Percentiles rank a stretch among this genome's conserved stretches.
These are phyloP conservation scores for Drosophila maculinotata DNA, from an alignment of 2,888 invertebrate species.

Conservation along the genomic window DNA sequence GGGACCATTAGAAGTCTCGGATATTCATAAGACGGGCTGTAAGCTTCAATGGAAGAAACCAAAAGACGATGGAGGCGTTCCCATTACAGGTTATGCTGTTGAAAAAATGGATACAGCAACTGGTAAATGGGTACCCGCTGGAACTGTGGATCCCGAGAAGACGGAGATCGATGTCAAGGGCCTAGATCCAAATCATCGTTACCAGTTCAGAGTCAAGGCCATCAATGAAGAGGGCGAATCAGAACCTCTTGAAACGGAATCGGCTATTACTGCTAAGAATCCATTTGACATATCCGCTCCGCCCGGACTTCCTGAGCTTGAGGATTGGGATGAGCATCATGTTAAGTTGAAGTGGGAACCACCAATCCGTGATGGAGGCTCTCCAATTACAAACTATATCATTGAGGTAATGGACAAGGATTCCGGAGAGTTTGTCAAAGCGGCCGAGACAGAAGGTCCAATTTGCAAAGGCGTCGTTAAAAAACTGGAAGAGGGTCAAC, in stretches of 20 bases:
- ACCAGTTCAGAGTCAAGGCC: constrained; percentile 98
- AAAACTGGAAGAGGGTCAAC: constrained; percentile 96
- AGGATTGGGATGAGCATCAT: constrained; percentile 96
- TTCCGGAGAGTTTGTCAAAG: constrained; percentile 93
- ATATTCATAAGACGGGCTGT: constrained; percentile 97
- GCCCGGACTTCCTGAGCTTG: constrained; percentile 95
- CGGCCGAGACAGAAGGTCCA: constrained; percentile 93
- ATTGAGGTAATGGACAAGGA: constrained; percentile 97
- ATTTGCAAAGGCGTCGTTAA: constrained; percentile 94
- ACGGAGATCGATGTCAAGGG: constrained; percentile 93
- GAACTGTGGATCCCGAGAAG: constrained; percentile 92
- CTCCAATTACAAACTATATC: constrained; percentile 96
- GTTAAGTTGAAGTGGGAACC: constrained; percentile 96
- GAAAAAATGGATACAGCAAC: constrained; percentile 97
- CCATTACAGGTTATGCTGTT: constrained; percentile 94
- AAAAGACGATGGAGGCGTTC: constrained; percentile 97
- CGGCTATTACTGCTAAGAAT: constrained; percentile 97
- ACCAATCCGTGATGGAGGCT: constrained; percentile 95
- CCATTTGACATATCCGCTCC: constrained; percentile 96
- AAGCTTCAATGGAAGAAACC: constrained; percentile 97
- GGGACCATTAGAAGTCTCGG: constrained; percentile 95
- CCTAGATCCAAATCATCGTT: constrained; percentile 96
- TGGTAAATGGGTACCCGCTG: constrained; percentile 95
- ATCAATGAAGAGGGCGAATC: constrained; percentile 98
- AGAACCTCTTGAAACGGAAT: constrained; percentile 96